Evolutionary conservation across 2,888 invertebrate species (phyloP).

Genomic region (Volucella inflata): DNA sequence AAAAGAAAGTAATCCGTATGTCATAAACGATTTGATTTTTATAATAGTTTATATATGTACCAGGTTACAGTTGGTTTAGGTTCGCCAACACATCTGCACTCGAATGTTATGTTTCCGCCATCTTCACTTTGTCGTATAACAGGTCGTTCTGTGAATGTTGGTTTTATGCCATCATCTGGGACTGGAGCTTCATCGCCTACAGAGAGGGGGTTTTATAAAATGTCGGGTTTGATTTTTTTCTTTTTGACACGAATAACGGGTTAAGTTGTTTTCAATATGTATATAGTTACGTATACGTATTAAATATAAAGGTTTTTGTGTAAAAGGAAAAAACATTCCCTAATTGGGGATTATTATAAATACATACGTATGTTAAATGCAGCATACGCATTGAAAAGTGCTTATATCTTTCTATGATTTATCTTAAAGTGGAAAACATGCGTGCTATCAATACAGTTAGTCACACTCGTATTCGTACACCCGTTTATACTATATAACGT

Average conservation of each 20-base stretch:
- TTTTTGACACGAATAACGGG: constrained; percentile 25
- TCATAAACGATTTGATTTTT: constrained; percentile 30
- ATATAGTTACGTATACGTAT: constrained; percentile 17
- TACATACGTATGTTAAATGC: too few relatives aligned
- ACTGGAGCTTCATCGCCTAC: constrained; percentile 97
- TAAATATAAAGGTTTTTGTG: not conserved
- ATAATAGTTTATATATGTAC: constrained; percentile 85
- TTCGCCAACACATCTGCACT: constrained; percentile 98
- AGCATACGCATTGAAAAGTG: too few relatives aligned
- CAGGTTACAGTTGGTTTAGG: constrained; percentile 97
- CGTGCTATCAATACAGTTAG: too few relatives aligned
- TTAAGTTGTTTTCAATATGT: constrained; percentile 28
- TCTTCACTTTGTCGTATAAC: constrained; percentile 98
- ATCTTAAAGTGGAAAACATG: too few relatives aligned
- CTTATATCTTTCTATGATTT: too few relatives aligned
- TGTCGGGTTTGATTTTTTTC: constrained; percentile 51
- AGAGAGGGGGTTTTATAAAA: constrained; percentile 77
- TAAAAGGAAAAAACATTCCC: too few relatives aligned
- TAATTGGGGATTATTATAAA: too few relatives aligned
- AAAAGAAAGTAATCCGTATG: constrained; percentile 41
- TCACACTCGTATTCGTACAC: too few relatives aligned
- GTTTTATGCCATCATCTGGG: constrained; percentile 96
- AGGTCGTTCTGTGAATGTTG: constrained; percentile 98
- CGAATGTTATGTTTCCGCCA: constrained; percentile 97
- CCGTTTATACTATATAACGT: too few relatives aligned